These are phyloP conservation scores for Tiliacea aurago DNA, from an alignment of 2,888 invertebrate genomes.

Conservation along the genomic window DNA sequence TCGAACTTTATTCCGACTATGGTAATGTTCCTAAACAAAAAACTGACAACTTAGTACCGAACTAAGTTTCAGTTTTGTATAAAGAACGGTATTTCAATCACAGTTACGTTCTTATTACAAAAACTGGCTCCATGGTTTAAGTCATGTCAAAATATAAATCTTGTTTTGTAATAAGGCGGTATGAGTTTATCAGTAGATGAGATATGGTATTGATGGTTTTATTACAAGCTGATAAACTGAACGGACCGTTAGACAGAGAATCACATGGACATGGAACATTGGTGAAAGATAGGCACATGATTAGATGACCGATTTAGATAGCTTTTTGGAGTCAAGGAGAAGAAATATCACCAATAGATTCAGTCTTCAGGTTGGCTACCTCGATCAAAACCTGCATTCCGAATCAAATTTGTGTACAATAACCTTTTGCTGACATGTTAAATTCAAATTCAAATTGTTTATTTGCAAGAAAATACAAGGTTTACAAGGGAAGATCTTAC, in stretches of 20 bases:
- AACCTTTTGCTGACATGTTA: slow-evolving; percentile 9
- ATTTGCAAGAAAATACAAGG: too few species aligned
- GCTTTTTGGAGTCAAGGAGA: slow-evolving; percentile 9
- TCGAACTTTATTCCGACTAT: too few species aligned
- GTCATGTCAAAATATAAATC: too few species aligned
- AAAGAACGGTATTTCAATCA: too few species aligned
- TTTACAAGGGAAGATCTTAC: too few species aligned
- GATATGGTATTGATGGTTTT: slow-evolving; percentile 3
- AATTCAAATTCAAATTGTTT: too few species aligned
- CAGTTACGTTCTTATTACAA: too few species aligned
- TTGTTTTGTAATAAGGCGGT: too few species aligned
- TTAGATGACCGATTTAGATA: slow-evolving; percentile 24
- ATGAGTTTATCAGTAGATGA: not conserved
- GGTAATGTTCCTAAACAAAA: too few species aligned
- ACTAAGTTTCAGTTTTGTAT: too few species aligned
- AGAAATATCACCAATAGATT: not conserved
- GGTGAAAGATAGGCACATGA: not conserved
- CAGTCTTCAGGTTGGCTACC: not conserved
- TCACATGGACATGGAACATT: not conserved
- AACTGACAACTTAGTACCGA: too few species aligned
- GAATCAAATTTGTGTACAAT: not conserved
- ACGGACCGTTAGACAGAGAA: not conserved
- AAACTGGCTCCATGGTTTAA: too few species aligned
- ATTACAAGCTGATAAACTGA: slow-evolving; percentile 7
- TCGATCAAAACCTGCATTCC: not conserved